Evolutionary conservation across 2,797 vertebrate genomes (phyloP), one percentile per base, ranked within the genome.

Genomic region (Anguilla megastoma): DNA sequence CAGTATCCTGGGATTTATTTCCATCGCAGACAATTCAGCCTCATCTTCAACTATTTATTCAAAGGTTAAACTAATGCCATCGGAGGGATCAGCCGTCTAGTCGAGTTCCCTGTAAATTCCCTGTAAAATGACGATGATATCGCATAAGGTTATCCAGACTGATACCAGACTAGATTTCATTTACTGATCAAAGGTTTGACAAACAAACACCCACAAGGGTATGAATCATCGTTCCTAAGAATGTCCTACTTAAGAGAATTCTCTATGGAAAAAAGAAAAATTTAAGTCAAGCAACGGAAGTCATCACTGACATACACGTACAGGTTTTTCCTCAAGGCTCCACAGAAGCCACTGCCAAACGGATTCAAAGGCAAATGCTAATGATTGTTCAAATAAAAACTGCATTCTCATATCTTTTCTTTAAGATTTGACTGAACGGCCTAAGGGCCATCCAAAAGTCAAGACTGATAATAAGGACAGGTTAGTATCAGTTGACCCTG

Each of bases 121-220:
- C 76, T 48, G 14, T 48, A 45, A 80, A 80, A 36, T 45, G n/a
- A 80, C 76, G 18, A 45, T 48, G 33, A 48, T 45, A 45, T 80
- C 33, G 14, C 36, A 24, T 21, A 36, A 36, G 76, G 33, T 80
- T 82, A 82, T 6, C 41, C 36, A 21, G 41, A 18, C 79, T 9
- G 45, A 82, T 82, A 82, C 18, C 79, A 50, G 21, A 24, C 79
- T 8, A 45, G 79, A 82, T 50, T 82, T 82, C 24, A 48, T 82
- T 82, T 82, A 82, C 79, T 45, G 12, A 82, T 82, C 79, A 48
- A 82, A 82, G 41, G 45, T 82, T 82, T 82, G 79, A n/a, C 79
- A 82, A 82, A 82, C 41, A 82, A 48, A 82, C 79, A 82, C 79
- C 79, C 79, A 27, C 45, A 14, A 82, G 79, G 8, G 45, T 50